Conservation (phyloP, 2,888 invertebrate genomes). For the Phrixothrix hirtus region DNA sequence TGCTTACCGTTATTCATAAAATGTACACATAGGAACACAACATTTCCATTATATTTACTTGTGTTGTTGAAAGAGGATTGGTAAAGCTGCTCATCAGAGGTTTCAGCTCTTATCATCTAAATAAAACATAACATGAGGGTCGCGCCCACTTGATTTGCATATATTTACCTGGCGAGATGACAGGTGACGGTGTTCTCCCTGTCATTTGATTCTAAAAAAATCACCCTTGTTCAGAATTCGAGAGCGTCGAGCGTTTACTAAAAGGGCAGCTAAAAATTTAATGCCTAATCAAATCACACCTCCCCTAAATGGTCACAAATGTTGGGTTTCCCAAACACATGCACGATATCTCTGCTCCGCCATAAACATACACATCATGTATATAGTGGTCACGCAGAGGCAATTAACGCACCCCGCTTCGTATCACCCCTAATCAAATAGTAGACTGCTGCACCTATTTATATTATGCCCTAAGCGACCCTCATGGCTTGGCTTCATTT, state of each 20-base stretch:
- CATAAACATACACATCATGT: conserved; percentile 30
- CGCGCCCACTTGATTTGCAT: conserved; percentile 17
- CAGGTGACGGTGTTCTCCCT: conserved; percentile 19
- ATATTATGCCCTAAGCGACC: conserved; percentile 36
- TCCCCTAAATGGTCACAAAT: conserved; percentile 29
- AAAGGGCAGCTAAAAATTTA: conserved; percentile 15
- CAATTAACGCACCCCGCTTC: conserved; percentile 50
- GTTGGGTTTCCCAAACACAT: conserved; percentile 40
- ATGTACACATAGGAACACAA: conserved; percentile 12
- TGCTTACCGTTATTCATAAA: conserved; percentile 4
- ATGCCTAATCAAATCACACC: conserved; percentile 29
- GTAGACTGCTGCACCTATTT: conserved; percentile 32
- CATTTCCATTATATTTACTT: conserved; percentile 16
- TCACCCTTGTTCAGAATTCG: conserved; percentile 5
- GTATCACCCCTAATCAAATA: conserved; percentile 46
- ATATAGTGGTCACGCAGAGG: conserved; percentile 38
- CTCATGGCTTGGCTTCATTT: conserved; percentile 31
- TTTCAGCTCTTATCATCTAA: conserved; percentile 16
- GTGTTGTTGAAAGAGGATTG: conserved; percentile 11
- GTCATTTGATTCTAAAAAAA: conserved; percentile 4
- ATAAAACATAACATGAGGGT: conserved; percentile 22
- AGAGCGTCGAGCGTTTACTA: not conserved
- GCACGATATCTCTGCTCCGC: conserved; percentile 37
- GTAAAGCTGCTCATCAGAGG: conserved; percentile 15
- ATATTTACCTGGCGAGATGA: conserved; percentile 23